phyloP scores from a whole-genome alignment of 1,140 invertebrate species.

The Lasioglossum baleicum region DNA sequence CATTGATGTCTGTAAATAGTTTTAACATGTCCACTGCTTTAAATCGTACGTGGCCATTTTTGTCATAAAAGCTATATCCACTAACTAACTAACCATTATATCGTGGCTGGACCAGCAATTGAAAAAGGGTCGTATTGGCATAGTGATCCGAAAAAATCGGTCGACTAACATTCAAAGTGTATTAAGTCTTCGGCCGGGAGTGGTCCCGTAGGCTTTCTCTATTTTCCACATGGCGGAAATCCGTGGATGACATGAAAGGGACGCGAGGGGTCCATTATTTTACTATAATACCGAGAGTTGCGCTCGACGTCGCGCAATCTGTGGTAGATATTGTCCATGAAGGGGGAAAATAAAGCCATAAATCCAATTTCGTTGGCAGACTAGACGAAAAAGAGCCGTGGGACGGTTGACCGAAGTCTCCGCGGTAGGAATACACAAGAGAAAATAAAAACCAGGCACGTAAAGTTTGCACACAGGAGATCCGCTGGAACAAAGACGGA shows the following conservation, averaged over 20 bases:
- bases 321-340: constrained; percentile 57
- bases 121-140: too few species aligned
- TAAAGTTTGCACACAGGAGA: constrained; percentile 1
- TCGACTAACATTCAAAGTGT: constrained; percentile 1
- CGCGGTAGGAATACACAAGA: background rate
- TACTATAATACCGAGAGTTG: constrained; percentile 45
- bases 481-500: background rate
- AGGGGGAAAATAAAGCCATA: constrained; percentile 62
- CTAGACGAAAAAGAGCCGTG: constrained; percentile 8
- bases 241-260: constrained; percentile 21
- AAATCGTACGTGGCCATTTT: too few species aligned
- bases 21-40: too few species aligned
- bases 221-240: background rate
- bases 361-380: constrained; percentile 55
- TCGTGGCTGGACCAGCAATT: too few species aligned
- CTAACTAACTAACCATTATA: too few species aligned
- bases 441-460: background rate
- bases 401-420: background rate
- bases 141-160: background rate
- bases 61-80: too few species aligned
- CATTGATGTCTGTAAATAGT: too few species aligned
- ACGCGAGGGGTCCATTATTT: constrained; percentile 54
- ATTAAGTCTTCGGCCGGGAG: background rate
- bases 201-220: background rate
- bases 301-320: constrained; percentile 49